Conservation (phyloP, 2,888 invertebrate species). For the Caenorhabditis wallacei region DNA sequence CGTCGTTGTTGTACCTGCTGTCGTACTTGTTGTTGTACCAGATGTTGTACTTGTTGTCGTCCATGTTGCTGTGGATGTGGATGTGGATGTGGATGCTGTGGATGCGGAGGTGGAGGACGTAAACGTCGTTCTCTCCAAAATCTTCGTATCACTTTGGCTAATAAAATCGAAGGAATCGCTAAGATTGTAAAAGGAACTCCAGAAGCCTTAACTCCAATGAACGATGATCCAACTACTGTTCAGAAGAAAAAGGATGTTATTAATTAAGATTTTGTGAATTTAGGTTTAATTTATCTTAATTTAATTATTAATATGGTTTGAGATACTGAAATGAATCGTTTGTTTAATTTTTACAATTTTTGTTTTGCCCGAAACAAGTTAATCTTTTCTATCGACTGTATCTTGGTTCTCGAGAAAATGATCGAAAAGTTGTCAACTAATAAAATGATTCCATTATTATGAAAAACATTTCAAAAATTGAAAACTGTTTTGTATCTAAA, state of each 20-base stretch:
- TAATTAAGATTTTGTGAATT: slow-evolving; percentile 2
- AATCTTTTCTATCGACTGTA: too few relatives aligned
- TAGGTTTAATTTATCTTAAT: not conserved
- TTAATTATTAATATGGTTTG: not conserved
- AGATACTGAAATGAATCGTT: not conserved
- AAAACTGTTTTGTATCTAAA: too few relatives aligned
- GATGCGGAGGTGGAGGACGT: slow-evolving; percentile 70
- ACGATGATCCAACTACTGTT: slow-evolving; percentile 25
- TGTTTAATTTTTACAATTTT: not conserved
- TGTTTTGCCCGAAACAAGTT: too few relatives aligned
- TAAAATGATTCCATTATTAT: too few relatives aligned
- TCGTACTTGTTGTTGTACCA: slow-evolving; percentile 64
- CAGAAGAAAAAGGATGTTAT: slow-evolving; percentile 50
- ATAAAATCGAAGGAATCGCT: slow-evolving; percentile 61
- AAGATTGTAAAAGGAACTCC: slow-evolving; percentile 36
- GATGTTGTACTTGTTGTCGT: slow-evolving; percentile 63
- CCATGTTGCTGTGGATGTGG: slow-evolving; percentile 62
- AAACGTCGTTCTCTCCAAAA: slow-evolving; percentile 70
- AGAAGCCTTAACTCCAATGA: slow-evolving; percentile 17
- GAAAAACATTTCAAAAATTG: too few relatives aligned
- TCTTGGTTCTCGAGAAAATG: too few relatives aligned
- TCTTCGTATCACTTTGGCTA: slow-evolving; percentile 65
- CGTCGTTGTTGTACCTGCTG: slow-evolving; percentile 60
- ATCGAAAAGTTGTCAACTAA: too few relatives aligned
- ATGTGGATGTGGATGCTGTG: slow-evolving; percentile 68